These are phyloP conservation scores for Herminia tarsipennalis DNA, from an alignment of 2,888 invertebrate genomes.

Conservation along the genomic window DNA sequence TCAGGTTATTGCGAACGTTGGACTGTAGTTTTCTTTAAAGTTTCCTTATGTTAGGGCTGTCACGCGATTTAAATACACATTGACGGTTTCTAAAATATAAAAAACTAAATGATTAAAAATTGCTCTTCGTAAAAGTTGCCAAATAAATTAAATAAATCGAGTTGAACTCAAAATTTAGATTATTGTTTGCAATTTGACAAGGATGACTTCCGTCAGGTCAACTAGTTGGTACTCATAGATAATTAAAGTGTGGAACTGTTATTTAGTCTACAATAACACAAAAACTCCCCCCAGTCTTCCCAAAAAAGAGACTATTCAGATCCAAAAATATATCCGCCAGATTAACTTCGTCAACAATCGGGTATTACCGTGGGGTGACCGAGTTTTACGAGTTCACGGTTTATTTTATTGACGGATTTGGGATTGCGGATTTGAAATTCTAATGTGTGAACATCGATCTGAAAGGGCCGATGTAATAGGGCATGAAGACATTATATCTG, in stretches of 20 bases:
- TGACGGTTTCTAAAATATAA: too few species aligned
- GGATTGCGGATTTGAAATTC: conserved; percentile 16
- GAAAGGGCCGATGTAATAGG: conserved; percentile 5
- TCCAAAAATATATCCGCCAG: not conserved
- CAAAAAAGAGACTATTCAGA: not conserved
- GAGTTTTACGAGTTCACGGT: conserved; percentile 35
- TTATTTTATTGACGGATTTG: conserved; percentile 38
- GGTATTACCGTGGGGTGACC: conserved; percentile 23
- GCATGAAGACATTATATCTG: not conserved
- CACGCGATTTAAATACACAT: too few species aligned
- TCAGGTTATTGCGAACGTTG: not conserved
- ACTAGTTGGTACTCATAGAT: too few species aligned
- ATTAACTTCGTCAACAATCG: conserved; percentile 17
- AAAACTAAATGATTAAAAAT: too few species aligned
- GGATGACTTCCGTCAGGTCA: too few species aligned
- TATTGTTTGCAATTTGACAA: too few species aligned
- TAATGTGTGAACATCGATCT: conserved; percentile 15
- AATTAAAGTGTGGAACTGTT: too few species aligned
- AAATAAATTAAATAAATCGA: too few species aligned
- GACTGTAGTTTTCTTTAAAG: not conserved
- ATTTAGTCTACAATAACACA: too few species aligned
- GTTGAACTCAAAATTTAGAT: not conserved
- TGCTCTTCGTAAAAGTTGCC: too few species aligned
- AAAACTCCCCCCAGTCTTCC: too few species aligned
- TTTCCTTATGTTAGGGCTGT: too few species aligned